Evolutionary conservation across 2,888 invertebrate genomes (phyloP).

Genomic region (Diachrysia chrysitis): DNA sequence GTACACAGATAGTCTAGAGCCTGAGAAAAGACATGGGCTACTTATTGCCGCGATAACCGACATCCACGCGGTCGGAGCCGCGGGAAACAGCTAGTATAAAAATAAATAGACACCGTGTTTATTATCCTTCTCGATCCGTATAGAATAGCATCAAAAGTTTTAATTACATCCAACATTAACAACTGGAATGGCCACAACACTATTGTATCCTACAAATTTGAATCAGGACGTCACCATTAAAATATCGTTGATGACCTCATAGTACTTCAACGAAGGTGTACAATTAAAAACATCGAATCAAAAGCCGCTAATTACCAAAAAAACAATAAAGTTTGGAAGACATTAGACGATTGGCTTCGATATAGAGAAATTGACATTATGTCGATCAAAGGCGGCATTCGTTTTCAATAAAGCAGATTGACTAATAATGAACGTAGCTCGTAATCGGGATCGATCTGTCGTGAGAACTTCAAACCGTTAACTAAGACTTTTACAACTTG

Average conservation of each 20-base stretch:
- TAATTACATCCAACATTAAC: slow-evolving; percentile 9
- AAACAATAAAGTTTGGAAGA: slow-evolving; percentile 69
- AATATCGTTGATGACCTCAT: slow-evolving; percentile 50
- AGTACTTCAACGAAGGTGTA: slow-evolving; percentile 50
- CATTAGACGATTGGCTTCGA: slow-evolving; percentile 67
- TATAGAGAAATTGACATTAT: slow-evolving; percentile 81
- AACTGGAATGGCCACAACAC: slow-evolving; percentile 35
- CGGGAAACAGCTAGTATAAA: no score
- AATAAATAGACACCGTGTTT: no score
- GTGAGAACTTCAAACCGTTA: slow-evolving; percentile 85
- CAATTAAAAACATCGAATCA: slow-evolving; percentile 69
- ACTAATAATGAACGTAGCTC: slow-evolving; percentile 85
- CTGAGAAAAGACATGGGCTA: no score
- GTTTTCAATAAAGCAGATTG: slow-evolving; percentile 86
- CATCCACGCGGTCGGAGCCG: no score
- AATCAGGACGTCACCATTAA: slow-evolving; percentile 60
- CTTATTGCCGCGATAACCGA: no score
- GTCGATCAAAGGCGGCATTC: slow-evolving; percentile 83
- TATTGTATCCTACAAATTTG: slow-evolving; percentile 33
- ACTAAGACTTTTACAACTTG: slow-evolving; percentile 84
- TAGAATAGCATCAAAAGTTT: not conserved
- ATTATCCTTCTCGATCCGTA: not conserved
- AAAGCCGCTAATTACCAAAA: slow-evolving; percentile 72
- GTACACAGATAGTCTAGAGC: no score
- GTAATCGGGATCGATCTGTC: slow-evolving; percentile 83